Evolutionary conservation across 2,888 invertebrate genomes (phyloP), one percentile per base, ranked within the genome.

Genomic region (Melanophora roralis): DNA sequence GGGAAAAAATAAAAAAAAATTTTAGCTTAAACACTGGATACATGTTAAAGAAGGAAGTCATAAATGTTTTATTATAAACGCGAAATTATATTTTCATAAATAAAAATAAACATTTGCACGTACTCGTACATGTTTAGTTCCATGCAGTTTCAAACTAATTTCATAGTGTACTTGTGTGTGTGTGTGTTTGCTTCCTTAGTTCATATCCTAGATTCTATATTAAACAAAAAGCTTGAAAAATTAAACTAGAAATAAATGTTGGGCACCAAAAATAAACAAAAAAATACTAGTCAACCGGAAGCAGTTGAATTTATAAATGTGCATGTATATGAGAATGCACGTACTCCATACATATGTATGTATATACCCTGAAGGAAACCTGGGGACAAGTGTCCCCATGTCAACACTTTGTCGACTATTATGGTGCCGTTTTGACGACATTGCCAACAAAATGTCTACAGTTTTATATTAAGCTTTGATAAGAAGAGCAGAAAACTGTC

Each of bases 51-150:
- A 59, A 69, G 80, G 76, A 80, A 80, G 80, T 69, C 72, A 76
- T 80, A 73, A 80, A 80, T 80, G 80, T 76, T 76, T 76, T 77
- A 77, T 53, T 62, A 55, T 51, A 57, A 34, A 69, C 55, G 74
- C 73, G 57, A 60, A 60, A 45, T 45, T 49, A 40, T 36, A 36
- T 67, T 53, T 19, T 32, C 64, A 79, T 1, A 23, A 21, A 34
- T 43, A 40, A 19, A 51, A 19, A 43, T 1, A n/a, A 1, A 19
- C 62, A 27, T 27, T 27, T 27, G 6, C 38, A 16, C 38, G 16
- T 23, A 53, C 40, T 14, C 32, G 55, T 2, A 8, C 34, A 43
- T 43, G 27, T n/a, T n/a, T n/a, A n/a, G n/a, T n/a, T n/a, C 27
- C 14, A 11, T 32, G 16, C 27, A 65, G 21, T 32, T 71, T 27